Base-by-base conservation (phyloP, 1,140 invertebrate species). In the Zaprionus davidi region DNA sequence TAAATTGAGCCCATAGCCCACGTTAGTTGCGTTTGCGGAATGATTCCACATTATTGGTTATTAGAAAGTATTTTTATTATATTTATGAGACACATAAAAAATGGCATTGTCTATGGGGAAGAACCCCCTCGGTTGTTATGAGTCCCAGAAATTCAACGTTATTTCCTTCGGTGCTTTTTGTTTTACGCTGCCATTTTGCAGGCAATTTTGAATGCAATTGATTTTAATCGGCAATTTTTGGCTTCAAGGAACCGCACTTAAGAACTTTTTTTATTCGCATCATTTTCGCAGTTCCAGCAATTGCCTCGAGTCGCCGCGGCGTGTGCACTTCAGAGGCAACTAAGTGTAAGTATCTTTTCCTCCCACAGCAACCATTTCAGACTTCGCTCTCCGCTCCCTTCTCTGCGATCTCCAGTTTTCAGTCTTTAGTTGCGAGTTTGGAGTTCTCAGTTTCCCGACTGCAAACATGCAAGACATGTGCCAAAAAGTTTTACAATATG, bases 401-500 rank as follows among this genome's bases (percentile, higher is more conserved):
- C 9, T 56, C 41, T 46, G n/a, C 41, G 1, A 0, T 44, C 41
- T 46, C 7, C 41, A 17, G 20, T 13, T 24, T 24, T 5, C 3
- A 22, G 20, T 51, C 46, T 24, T 51, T 51, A 51, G 46, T 51
- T 51, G 46, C 20, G 11, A 24, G 20, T 51, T 51, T 24, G 17
- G 11, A 24, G 46, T 36, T 34, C 11, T 36, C 38, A 24, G 20
- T 17, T 58, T n/a, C 60, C 56, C 41, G 75, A 53, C 76, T 79
- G 76, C 79, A 82, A 80, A 77, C 83, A 90, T 78, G 64, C 81
- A 85, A 90, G 85, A 90, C 85, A 85, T 88, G 85, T 88, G 85
- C 85, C 85, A 88, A 81, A 90, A 87, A 87, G 84, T 87, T 88
- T 90, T 71, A 85, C 85, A 90, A 88, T 90, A 85, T 75, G 85